Conservation (phyloP, 2,888 invertebrate genomes). For the Amphimallon solstitiale region DNA sequence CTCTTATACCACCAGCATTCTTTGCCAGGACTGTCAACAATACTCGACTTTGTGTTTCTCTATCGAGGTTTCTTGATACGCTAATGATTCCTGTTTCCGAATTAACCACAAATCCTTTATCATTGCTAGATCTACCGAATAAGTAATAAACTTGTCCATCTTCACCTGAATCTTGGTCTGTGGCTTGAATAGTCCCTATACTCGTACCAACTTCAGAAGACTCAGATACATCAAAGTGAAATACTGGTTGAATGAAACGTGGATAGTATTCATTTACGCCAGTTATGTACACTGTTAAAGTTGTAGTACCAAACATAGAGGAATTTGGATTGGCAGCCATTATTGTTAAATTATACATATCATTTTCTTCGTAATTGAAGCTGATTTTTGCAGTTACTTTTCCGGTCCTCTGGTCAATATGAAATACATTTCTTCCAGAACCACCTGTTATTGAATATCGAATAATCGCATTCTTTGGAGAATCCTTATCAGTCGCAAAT, state of each 20-base stretch:
- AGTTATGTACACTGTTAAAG: slow-evolving; percentile 79
- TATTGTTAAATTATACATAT: slow-evolving; percentile 77
- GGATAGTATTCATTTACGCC: slow-evolving; percentile 92
- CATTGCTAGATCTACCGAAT: slow-evolving; percentile 93
- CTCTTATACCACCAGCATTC: slow-evolving; percentile 91
- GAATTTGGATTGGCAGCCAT: slow-evolving; percentile 90
- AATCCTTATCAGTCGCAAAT: slow-evolving; percentile 85
- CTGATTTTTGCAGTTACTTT: slow-evolving; percentile 77
- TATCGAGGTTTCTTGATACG: slow-evolving; percentile 83
- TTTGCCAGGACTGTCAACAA: slow-evolving; percentile 93
- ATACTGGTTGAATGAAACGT: slow-evolving; percentile 87
- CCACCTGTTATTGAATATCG: slow-evolving; percentile 84
- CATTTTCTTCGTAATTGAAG: slow-evolving; percentile 90
- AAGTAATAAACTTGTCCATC: slow-evolving; percentile 91
- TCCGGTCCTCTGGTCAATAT: slow-evolving; percentile 81
- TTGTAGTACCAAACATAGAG: slow-evolving; percentile 78
- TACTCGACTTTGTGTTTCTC: slow-evolving; percentile 89
- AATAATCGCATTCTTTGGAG: slow-evolving; percentile 86
- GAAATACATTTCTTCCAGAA: slow-evolving; percentile 78
- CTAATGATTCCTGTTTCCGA: slow-evolving; percentile 84
- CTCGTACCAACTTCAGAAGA: slow-evolving; percentile 86
- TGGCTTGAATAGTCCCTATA: slow-evolving; percentile 87
- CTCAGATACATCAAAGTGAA: slow-evolving; percentile 93
- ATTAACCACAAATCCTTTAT: slow-evolving; percentile 88
- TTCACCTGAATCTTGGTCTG: slow-evolving; percentile 87